phyloP scores from a whole-genome alignment of 2,797 vertebrate species.

The Microctenopoma steveboyesi region DNA sequence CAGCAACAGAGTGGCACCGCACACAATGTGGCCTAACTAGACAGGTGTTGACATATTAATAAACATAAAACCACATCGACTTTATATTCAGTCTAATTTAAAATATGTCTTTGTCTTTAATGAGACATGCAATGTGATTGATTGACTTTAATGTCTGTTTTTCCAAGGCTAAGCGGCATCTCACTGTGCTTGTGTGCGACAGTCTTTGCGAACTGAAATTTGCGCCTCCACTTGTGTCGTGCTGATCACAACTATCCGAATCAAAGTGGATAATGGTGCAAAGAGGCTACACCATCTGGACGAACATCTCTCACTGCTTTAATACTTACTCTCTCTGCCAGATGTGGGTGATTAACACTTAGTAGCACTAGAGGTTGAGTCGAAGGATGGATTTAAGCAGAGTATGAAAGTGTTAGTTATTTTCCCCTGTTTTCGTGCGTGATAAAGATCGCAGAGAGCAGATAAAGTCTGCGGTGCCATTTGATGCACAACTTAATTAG shows the following conservation, averaged over 20 bases:
- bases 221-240: background rate
- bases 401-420: background rate
- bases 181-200: background rate
- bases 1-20: no score
- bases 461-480: no score
- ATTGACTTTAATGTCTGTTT: background rate
- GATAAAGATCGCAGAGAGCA: no score
- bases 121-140: background rate
- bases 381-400: background rate
- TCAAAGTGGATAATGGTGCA: conserved; percentile 11
- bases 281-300: conserved; percentile 5
- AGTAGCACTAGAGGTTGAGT: background rate
- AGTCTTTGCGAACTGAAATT: background rate
- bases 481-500: no score
- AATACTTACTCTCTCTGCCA: background rate
- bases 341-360: background rate
- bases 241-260: background rate
- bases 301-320: conserved; percentile 8
- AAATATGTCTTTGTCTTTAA: background rate
- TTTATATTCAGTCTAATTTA: background rate
- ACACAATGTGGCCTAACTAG: no score
- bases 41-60: background rate
- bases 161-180: background rate
- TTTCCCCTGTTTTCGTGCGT: no score
- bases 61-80: background rate